Percentiles rank a stretch among this genome's conserved stretches.
Conservation (phyloP, 2,888 invertebrate species). For the Agrilus cyanescens region DNA sequence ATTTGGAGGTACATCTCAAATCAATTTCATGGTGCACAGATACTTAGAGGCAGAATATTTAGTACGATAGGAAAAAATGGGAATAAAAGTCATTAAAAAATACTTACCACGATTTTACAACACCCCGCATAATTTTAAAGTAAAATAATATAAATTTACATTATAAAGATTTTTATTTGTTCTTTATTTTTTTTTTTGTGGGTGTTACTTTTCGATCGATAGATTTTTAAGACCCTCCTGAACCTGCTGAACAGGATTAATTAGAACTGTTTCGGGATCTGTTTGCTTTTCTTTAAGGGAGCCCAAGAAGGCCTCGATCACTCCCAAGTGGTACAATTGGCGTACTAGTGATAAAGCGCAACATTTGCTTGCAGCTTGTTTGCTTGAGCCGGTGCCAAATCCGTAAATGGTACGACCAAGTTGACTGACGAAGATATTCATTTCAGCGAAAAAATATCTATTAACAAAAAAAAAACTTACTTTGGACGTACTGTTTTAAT, state of each 20-base stretch:
- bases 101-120: constrained; percentile 54
- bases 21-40: constrained; percentile 76
- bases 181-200: no score
- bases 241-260: constrained; percentile 56
- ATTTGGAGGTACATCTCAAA: constrained; percentile 71
- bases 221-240: constrained; percentile 41
- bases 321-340: constrained; percentile 87
- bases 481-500: neutral
- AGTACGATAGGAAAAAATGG: constrained; percentile 46
- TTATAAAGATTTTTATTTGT: no score
- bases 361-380: constrained; percentile 91
- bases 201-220: constrained; percentile 32
- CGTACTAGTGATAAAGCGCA: constrained; percentile 91
- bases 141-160: no score
- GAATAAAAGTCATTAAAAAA: constrained; percentile 43
- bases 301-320: constrained; percentile 81
- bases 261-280: constrained; percentile 59
- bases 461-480: no score
- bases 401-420: constrained; percentile 71
- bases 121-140: constrained; percentile 26
- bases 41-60: constrained; percentile 64
- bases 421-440: constrained; percentile 75
- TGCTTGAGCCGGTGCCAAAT: constrained; percentile 91
- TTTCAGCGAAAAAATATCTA: constrained; percentile 93
- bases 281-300: constrained; percentile 49